phyloP scores from a whole-genome alignment of 1,140 invertebrate genomes.

The Piezodorus guildinii region DNA sequence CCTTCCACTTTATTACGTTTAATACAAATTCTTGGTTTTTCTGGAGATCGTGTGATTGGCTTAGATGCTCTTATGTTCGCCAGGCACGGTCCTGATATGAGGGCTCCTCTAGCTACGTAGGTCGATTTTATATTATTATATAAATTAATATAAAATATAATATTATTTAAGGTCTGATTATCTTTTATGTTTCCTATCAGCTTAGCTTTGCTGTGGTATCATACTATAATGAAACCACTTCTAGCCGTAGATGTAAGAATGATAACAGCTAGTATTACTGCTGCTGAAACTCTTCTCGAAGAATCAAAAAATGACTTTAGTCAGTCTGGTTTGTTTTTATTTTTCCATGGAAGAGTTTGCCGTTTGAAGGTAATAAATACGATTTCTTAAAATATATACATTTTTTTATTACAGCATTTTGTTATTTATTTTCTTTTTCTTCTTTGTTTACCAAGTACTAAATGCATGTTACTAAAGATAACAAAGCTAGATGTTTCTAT shows the following conservation, averaged over 20 bases:
- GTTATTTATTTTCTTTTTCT: no score
- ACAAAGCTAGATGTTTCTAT: no score
- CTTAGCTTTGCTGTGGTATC: constrained; percentile 58
- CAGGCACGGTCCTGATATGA: constrained; percentile 53
- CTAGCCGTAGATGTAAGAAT: constrained; percentile 54
- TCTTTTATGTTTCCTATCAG: constrained; percentile 33
- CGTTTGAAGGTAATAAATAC: constrained; percentile 44
- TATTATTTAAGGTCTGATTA: constrained; percentile 4
- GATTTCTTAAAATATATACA: no score
- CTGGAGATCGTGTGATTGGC: constrained; percentile 49
- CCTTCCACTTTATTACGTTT: constrained; percentile 53
- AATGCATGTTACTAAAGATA: no score
- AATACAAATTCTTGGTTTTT: constrained; percentile 59
- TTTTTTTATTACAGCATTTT: no score
- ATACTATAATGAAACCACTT: constrained; percentile 59
- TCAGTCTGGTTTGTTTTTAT: constrained; percentile 55
- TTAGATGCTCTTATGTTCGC: constrained; percentile 51
- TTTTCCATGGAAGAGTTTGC: constrained; percentile 53
- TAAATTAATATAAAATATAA: not conserved
- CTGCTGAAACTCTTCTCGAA: constrained; percentile 45
- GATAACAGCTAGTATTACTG: constrained; percentile 44
- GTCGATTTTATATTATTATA: constrained; percentile 28
- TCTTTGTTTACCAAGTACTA: no score
- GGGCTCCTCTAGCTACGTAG: constrained; percentile 56
- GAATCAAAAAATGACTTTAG: constrained; percentile 47